Base-by-base conservation (phyloP, 2,797 vertebrate genomes). In the Sebastes taczanowskii region DNA sequence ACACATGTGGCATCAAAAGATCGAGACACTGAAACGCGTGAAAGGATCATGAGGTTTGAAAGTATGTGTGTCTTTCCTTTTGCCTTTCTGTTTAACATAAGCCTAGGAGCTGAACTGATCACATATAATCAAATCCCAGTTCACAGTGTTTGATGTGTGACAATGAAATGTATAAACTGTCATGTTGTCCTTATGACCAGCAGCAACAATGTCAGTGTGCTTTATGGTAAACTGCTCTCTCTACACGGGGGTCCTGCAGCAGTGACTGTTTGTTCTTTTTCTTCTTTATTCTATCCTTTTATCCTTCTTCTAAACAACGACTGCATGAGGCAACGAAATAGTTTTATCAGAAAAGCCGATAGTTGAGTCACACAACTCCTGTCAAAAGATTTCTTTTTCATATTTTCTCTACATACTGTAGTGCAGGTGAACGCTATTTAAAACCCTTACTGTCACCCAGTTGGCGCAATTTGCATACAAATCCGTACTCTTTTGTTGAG, bases 71-170 rank as follows among this genome's bases (percentile, higher is more conserved):
- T 78, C 29, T 66, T 75, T 73, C 14, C 27, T 32, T 76, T n/a
- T 23, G 30, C 27, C 68, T 70, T 42, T 53, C 49, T 64, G 32
- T 79, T 82, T 34, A 66, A 71, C 22, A 32, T 66, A 80, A 86
- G 74, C 69, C 71, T 29, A 2, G 62, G 70, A 67, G 74, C 52
- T 59, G 73, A 46, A 30, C 34, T 34, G 53, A 84, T 77, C 18
- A 16, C 9, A 81, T n/a, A 75, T 14, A 30, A 23, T 74, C n/a
- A 77, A 60, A 73, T 80, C 80, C 46, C 72, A 62, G n/a, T 29
- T 11, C 60, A 70, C 53, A 69, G 56, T 25, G 68, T 72, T 58
- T 83, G 81, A 81, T 77, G 23, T 34, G 72, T 27, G 66, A 78
- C 67, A 68, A 13, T 23, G 35, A 62, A 63, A 71, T 27, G 53